Evolutionary conservation across 2,113 vertebrate genomes (phyloP), one percentile per base, ranked within the genome.

Genomic region (Silurus meridionalis): DNA sequence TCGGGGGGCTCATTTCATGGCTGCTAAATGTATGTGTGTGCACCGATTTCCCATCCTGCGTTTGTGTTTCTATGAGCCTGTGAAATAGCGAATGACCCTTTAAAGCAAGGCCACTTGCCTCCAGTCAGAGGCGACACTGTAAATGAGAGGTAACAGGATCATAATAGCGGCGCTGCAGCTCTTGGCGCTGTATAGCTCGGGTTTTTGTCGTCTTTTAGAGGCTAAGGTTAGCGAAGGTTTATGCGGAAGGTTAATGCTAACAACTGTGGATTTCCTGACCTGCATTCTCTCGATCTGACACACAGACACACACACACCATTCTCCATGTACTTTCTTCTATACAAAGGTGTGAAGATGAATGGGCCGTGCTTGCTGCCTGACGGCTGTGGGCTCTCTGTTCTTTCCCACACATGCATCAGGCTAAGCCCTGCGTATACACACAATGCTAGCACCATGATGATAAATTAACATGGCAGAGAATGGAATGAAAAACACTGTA

Each of bases 311-410:
- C 77, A 83, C 85, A 74, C 53, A n/a, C 53, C 72, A 84, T 25
- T 48, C 15, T 6, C 15, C 9, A 15, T 8, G 53, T 83, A 28
- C 11, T 48, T 69, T 37, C 37, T 60, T 82, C 37, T 50, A 77
- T 78, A 84, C 77, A 86, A 79, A 88, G 64, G 86, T 46, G 25
- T 86, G n/a, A 89, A 82, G 88, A 89, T 91, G 87, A 90, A 90
- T 87, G 86, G n/a, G 14, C 14, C n/a, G 48, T 21, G 80, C 77
- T 86, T 82, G 71, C 80, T 19, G 74, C 61, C 83, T 85, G 89
- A 86, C 81, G 61, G 83, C 60, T 89, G 71, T 71, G 72, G 87
- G 85, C 48, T 80, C 85, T 83, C 80, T 89, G 88, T 84, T 82
- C 15, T 61, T 74, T 69, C 79, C 85, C 83, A 83, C 61, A 15